These are phyloP conservation scores for Aldrovandia affinis DNA, from an alignment of 2,797 vertebrate species.

Conservation along the genomic window DNA sequence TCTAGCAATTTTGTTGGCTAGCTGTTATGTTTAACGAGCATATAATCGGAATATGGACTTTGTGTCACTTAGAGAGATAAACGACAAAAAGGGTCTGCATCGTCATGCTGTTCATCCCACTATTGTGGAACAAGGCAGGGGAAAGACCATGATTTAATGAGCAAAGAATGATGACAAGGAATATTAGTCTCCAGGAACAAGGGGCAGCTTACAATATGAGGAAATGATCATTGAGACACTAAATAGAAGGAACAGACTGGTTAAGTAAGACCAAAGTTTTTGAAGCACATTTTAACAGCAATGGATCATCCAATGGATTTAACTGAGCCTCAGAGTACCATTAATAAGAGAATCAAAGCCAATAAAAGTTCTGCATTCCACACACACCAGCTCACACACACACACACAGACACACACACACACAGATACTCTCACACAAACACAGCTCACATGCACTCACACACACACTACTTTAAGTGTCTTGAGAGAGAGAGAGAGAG, in stretches of 20 bases:
- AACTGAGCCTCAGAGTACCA: background rate
- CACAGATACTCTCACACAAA: background rate
- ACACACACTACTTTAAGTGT: slow-evolving; percentile 26
- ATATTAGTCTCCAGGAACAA: background rate
- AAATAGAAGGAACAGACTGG: background rate
- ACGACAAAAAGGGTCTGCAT: background rate
- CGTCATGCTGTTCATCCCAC: background rate
- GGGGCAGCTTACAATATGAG: background rate
- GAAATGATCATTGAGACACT: background rate
- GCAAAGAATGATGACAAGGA: background rate
- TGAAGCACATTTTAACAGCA: background rate
- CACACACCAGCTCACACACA: background rate
- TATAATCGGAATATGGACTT: background rate
- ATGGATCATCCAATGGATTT: background rate
- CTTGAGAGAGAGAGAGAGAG: too few relatives aligned
- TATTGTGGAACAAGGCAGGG: background rate
- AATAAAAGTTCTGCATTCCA: too few relatives aligned
- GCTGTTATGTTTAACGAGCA: too few relatives aligned
- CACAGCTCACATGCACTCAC: background rate
- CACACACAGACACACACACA: slow-evolving; percentile 8
- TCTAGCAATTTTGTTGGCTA: too few relatives aligned
- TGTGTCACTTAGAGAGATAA: background rate
- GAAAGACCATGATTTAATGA: background rate
- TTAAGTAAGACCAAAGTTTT: background rate
- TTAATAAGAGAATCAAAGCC: background rate